Evolutionary conservation across 2,888 invertebrate species (phyloP).

Genomic region (Endomychus coccineus): DNA sequence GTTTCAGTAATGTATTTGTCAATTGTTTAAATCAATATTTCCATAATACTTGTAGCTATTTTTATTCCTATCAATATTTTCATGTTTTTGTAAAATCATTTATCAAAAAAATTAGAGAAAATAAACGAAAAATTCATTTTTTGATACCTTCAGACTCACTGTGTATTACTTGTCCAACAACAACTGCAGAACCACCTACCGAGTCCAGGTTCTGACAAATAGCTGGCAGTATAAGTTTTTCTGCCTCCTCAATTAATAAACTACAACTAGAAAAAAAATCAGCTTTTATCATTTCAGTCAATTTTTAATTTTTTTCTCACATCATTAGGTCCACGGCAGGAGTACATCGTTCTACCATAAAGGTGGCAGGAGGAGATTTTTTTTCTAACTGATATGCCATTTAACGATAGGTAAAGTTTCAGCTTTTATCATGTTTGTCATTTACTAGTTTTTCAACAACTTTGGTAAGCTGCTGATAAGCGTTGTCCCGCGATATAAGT

Average conservation of each 20-base stretch:
- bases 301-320: constrained; percentile 1
- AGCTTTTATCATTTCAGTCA: neutral
- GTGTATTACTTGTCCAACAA: neutral
- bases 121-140: constrained; percentile 1
- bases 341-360: neutral
- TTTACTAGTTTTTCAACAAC: too few species aligned
- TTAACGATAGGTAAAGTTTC: too few species aligned
- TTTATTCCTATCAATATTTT: neutral
- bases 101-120: neutral
- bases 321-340: constrained; percentile 1
- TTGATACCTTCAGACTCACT: constrained; percentile 1
- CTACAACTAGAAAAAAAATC: constrained; percentile 1
- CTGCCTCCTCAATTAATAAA: neutral
- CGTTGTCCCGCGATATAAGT: too few species aligned
- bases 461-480: too few species aligned
- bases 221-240: constrained; percentile 1
- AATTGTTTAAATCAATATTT: neutral
- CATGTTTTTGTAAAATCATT: constrained; percentile 1
- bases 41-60: too few species aligned
- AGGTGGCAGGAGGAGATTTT: too few species aligned
- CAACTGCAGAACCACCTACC: neutral
- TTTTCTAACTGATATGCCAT: too few species aligned
- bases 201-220: constrained; percentile 2
- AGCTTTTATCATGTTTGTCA: too few species aligned
- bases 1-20: neutral